These are phyloP conservation scores for Poecilus cupreus DNA, from an alignment of 2,888 invertebrate species.

Conservation along the genomic window DNA sequence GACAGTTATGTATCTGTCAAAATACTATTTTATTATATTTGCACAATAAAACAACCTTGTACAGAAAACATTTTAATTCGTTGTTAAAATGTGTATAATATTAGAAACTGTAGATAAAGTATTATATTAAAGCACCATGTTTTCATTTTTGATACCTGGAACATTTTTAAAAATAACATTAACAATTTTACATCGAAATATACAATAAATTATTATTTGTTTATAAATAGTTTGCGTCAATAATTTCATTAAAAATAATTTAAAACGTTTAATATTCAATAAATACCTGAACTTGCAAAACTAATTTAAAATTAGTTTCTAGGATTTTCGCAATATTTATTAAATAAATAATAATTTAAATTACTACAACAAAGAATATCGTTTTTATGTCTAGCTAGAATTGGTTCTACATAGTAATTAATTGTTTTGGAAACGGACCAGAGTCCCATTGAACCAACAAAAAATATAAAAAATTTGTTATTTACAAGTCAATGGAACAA, in stretches of 20 bases:
- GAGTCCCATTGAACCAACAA: slow-evolving; percentile 53
- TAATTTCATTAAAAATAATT: slow-evolving; percentile 12
- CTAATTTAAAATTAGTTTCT: neutral
- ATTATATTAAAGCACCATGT: slow-evolving; percentile 57
- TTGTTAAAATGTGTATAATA: slow-evolving; percentile 55
- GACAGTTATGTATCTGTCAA: slow-evolving; percentile 16
- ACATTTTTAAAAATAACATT: slow-evolving; percentile 9
- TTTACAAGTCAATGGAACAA: slow-evolving; percentile 59
- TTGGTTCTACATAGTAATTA: neutral
- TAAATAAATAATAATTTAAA: slow-evolving; percentile 15
- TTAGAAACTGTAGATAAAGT: slow-evolving; percentile 57
- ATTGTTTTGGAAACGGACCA: slow-evolving; percentile 55
- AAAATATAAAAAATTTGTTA: slow-evolving; percentile 55
- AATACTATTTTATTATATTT: neutral
- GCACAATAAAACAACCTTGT: slow-evolving; percentile 40
- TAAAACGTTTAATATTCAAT: neutral
- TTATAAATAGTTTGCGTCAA: neutral
- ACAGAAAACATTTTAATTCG: slow-evolving; percentile 53
- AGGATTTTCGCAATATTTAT: neutral
- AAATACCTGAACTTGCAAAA: neutral
- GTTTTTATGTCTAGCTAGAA: neutral
- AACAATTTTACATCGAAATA: slow-evolving; percentile 36
- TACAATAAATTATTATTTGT: slow-evolving; percentile 31
- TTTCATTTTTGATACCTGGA: slow-evolving; percentile 48
- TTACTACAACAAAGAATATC: neutral